Conservation (phyloP, 1,140 invertebrate species). For the Drosophila orena region DNA sequence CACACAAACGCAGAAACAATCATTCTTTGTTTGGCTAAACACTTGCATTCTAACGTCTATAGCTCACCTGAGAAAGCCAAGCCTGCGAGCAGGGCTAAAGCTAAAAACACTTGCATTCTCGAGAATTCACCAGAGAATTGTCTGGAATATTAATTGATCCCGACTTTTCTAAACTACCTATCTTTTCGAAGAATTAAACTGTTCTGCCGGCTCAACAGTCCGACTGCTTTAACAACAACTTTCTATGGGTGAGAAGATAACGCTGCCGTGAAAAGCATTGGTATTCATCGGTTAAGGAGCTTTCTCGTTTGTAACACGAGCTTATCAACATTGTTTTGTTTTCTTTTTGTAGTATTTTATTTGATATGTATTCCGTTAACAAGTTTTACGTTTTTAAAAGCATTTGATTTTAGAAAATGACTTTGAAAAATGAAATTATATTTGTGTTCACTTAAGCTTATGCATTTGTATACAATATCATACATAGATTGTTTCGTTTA, state of each 20-base stretch:
- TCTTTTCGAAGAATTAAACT: conserved; percentile 19
- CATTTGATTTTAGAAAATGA: too few species aligned
- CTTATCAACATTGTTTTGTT: neutral
- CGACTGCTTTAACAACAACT: conserved; percentile 12
- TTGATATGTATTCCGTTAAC: neutral
- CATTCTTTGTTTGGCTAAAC: conserved; percentile 32
- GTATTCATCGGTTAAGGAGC: conserved; percentile 15
- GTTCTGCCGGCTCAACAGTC: conserved; percentile 28
- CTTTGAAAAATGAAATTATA: too few species aligned
- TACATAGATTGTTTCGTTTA: too few species aligned
- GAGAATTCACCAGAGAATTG: neutral
- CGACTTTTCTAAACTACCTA: conserved; percentile 2
- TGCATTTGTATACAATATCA: too few species aligned
- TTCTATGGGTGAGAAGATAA: neutral
- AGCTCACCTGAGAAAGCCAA: conserved; percentile 61
- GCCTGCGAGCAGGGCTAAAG: conserved; percentile 48
- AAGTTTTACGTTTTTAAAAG: too few species aligned
- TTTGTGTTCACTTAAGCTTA: too few species aligned
- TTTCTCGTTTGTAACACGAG: neutral
- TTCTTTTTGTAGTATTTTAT: neutral
- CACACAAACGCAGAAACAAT: conserved; percentile 7
- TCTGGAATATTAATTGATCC: conserved; percentile 8
- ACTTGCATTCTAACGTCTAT: conserved; percentile 4
- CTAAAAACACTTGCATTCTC: conserved; percentile 59
- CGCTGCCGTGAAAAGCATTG: neutral